A percentile compares a stretch with the other conserved stretches of the same genome.
These are phyloP conservation scores for Rambutsinella grinnellia DNA, from an alignment of 2,888 invertebrate genomes.

Conservation along the genomic window DNA sequence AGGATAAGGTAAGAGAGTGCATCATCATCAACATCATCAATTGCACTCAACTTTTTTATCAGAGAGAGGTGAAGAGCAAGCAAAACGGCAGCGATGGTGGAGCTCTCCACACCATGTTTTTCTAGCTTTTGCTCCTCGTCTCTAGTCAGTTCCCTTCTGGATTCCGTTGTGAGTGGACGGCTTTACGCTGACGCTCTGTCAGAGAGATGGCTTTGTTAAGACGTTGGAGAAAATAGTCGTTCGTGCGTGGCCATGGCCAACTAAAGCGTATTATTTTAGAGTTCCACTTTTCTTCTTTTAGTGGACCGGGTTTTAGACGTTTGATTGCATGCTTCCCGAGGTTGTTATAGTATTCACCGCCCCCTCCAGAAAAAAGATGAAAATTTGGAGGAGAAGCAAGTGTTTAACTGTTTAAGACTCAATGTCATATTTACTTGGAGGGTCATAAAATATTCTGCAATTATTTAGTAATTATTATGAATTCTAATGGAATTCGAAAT, in stretches of 20 bases:
- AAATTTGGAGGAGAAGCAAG: too few species aligned
- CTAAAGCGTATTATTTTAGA: not conserved
- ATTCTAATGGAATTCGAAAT: too few species aligned
- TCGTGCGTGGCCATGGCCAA: conserved; percentile 3
- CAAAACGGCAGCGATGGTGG: not conserved
- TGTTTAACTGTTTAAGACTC: too few species aligned
- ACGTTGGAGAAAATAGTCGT: not conserved
- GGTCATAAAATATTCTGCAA: too few species aligned
- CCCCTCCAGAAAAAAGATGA: too few species aligned
- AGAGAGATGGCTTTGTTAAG: not conserved
- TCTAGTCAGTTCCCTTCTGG: conserved; percentile 33
- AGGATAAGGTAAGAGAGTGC: not conserved
- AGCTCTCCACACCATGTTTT: not conserved
- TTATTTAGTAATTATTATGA: too few species aligned
- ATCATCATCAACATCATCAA: not conserved
- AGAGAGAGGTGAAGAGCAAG: not conserved
- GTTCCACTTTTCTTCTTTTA: not conserved
- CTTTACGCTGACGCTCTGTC: not conserved
- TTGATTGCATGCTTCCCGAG: not conserved
- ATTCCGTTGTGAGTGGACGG: conserved; percentile 43
- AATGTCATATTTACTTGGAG: too few species aligned
- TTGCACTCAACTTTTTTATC: not conserved
- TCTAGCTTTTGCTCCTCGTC: not conserved
- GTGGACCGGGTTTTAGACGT: not conserved
- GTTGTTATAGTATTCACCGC: not conserved